Evolutionary conservation across 2,113 vertebrate species (phyloP), one percentile per base, ranked within the genome.

Genomic region (Carassius gibelio): DNA sequence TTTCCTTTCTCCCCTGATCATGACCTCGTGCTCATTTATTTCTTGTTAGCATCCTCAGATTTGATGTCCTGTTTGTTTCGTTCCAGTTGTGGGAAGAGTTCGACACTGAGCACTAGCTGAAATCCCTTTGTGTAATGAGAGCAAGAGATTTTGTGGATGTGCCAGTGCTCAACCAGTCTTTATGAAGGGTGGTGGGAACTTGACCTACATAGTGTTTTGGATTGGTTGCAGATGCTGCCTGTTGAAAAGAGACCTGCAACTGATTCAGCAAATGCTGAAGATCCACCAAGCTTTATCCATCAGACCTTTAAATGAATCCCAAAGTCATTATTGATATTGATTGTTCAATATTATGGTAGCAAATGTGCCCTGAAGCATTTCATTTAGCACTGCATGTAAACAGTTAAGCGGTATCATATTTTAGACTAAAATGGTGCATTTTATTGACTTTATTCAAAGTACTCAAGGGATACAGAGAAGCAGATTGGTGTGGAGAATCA

Each of bases 191-290:
- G 85, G 81, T 89, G 88, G 86, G 88, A 89, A 89, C 86, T 74
- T 89, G 88, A 89, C 88, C 88, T 89, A 89, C 87, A 88, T 89
- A 86, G 81, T 74, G 78, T 81, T 86, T 75, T 38, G 78, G 88
- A 88, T 89, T 89, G 83, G 86, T 88, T 86, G 82, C 88, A 89
- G 88, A 89, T 89, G 88, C 84, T 75, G 86, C 48, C 68, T 75
- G 69, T 85, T 77, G 52, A 85, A 64, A 75, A 85, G 38, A 57
- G 45, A 78, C 55, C 83, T 84, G 26, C 3, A 72, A 77, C 23
- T 64, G 81, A 89, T 81, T 89, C 84, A 84, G 84, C 74, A 81
- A 79, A 89, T 13, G 23, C 19, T 72, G 55, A 59, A 68, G 61
- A 82, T 76, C 42, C 75, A 87, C 30, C 26, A 57, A 45, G 77